Base-by-base conservation (phyloP, 2,888 invertebrate species). In the Eupeodes luniger region DNA sequence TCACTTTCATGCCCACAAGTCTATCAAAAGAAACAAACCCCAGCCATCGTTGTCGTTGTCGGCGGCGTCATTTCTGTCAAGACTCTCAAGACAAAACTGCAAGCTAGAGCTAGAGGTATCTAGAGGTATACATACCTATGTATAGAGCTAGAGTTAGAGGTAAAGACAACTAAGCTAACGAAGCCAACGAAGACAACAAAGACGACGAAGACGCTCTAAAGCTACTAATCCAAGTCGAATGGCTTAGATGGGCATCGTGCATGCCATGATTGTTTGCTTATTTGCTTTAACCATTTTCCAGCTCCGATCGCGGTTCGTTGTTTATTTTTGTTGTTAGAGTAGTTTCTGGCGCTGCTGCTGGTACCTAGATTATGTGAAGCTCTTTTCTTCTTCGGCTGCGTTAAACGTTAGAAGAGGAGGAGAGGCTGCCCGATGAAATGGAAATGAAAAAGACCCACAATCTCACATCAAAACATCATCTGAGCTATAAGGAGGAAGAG, bases 1-100 rank as follows among this genome's bases (percentile, higher is more conserved):
- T 89, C 85, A 89, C 89, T 89, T 89, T 89, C 89, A 81, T 89
- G 89, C 85, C 85, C 89, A 82, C 85, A 81, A 89, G 89, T 85
- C 85, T 80, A 85, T 85, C 81, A 81, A 85, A 84, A 84, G 86
- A 86, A 86, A 85, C 74, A 86, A 86, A 85, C 74, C 47, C 78
- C 81, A 77, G 44, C 77, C 47, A 51, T 64, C 64, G 59, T 47
- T 16, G 70, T 67, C n/a, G 49, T 36, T 19, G 64, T 44, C 75
- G 61, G 6, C 75, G 62, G 14, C 62, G 59, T 55, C 47, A 55
- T 55, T 62, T 53, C 44, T 36, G 77, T 70, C 75, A 75, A 74
- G 69, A 70, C 61, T 36, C 61, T 19, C 16, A 59, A 59, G 5
- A 47, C n/a, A n/a, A 19, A 64, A 66, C 40, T 66, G 67, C 61